phyloP scores from a whole-genome alignment of 2,113 vertebrate genomes.

The Platycercus adscitus region DNA sequence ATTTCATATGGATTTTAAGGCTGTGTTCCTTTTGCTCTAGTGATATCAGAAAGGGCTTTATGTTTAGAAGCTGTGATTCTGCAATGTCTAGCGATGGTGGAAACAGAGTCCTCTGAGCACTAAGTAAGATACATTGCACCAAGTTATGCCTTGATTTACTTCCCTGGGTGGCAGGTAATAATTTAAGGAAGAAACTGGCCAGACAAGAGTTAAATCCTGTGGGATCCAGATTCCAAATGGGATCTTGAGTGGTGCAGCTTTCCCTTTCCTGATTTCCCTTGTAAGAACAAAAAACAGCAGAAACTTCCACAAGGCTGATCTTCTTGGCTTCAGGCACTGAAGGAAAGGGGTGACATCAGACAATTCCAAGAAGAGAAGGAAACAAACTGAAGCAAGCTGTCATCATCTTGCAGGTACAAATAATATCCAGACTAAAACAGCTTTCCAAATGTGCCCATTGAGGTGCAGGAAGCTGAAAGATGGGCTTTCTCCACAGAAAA shows the following conservation, averaged over 20 bases:
- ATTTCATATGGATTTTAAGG: constrained; percentile 48
- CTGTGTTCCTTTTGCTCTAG: neutral
- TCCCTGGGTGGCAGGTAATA: neutral
- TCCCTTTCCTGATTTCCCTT: neutral
- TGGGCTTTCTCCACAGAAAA: neutral
- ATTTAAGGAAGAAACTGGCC: neutral
- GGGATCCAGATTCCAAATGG: neutral
- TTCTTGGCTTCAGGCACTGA: neutral
- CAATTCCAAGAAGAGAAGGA: neutral
- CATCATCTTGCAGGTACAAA: neutral
- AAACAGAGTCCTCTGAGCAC: neutral
- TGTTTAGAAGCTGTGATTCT: neutral
- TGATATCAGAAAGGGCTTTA: neutral
- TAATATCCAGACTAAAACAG: neutral
- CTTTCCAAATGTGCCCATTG: neutral
- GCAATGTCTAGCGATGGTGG: accelerated
- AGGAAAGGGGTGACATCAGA: neutral
- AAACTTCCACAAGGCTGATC: neutral
- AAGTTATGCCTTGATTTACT: neutral
- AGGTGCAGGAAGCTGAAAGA: neutral
- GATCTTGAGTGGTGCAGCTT: neutral
- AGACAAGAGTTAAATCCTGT: neutral
- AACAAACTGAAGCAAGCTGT: neutral
- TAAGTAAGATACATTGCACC: neutral
- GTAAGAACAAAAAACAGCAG: neutral